Conservation (phyloP, 2,113 vertebrate species). For the Verasper variegatus region DNA sequence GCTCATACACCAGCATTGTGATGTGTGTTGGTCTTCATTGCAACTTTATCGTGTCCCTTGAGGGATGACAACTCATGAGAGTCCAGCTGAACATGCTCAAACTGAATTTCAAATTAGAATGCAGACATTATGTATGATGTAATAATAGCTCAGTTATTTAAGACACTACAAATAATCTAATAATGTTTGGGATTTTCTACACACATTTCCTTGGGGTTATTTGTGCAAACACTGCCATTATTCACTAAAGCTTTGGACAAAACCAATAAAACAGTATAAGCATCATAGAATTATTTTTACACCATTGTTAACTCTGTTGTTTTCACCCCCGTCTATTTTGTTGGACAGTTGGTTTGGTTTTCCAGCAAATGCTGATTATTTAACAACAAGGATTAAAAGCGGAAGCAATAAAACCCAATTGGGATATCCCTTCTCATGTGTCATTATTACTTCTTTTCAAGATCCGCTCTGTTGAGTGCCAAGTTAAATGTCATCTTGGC, state of each 20-base stretch:
- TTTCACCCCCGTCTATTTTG: background rate
- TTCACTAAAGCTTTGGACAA: background rate
- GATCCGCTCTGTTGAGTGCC: background rate
- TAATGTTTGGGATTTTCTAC: slow-evolving; percentile 12
- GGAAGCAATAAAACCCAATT: background rate
- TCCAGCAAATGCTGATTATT: background rate
- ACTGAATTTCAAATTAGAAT: slow-evolving; percentile 34
- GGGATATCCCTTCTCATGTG: background rate
- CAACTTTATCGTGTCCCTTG: background rate
- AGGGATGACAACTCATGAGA: slow-evolving; percentile 22
- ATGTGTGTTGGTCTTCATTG: background rate
- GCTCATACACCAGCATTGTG: background rate
- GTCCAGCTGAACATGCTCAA: slow-evolving; percentile 7
- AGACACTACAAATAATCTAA: slow-evolving; percentile 5
- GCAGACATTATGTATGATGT: slow-evolving; percentile 3
- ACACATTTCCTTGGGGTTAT: background rate
- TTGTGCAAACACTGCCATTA: background rate
- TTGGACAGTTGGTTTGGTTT: too few relatives aligned
- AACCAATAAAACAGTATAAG: background rate
- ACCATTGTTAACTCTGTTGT: background rate
- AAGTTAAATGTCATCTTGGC: background rate
- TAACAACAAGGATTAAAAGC: background rate
- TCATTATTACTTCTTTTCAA: background rate
- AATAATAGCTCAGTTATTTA: slow-evolving; percentile 19
- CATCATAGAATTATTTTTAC: background rate